These are phyloP conservation scores for Lasioglossum baleicum DNA, from an alignment of 1,140 invertebrate genomes.

Conservation along the genomic window DNA sequence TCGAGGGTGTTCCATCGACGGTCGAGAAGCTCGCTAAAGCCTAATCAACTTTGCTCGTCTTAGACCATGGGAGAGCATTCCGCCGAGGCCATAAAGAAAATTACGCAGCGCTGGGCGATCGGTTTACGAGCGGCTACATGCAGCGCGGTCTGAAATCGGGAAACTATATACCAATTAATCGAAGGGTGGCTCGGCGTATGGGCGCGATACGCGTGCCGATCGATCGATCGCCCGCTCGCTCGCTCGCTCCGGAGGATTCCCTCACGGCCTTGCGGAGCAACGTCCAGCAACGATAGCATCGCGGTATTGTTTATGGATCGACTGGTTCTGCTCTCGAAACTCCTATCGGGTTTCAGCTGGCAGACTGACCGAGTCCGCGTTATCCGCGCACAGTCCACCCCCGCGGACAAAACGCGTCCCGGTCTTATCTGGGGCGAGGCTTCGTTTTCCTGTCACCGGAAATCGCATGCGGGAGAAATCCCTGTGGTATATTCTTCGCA, in stretches of 20 bases:
- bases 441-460: neutral
- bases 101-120: neutral
- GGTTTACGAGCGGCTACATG: neutral
- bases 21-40: no score
- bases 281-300: conserved; percentile 43
- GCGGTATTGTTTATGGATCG: conserved; percentile 52
- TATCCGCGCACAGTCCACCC: neutral
- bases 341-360: neutral
- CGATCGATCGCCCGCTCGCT: conserved; percentile 23
- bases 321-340: conserved; percentile 18
- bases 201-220: conserved; percentile 1
- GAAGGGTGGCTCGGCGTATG: conserved; percentile 4
- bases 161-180: conserved; percentile 52
- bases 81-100: neutral
- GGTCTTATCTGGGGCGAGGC: neutral
- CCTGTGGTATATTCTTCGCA: neutral
- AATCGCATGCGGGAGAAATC: neutral
- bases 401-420: no score
- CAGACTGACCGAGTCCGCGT: neutral
- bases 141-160: conserved; percentile 20
- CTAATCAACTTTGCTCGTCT: no score
- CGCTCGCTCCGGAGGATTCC: conserved; percentile 22
- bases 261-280: conserved; percentile 16
- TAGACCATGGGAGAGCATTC: neutral
- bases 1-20: no score